Percentiles rank a stretch among this genome's conserved stretches.
Evolutionary conservation across 2,888 invertebrate species (phyloP).

Genomic region (Gasteruption jaculator): DNA sequence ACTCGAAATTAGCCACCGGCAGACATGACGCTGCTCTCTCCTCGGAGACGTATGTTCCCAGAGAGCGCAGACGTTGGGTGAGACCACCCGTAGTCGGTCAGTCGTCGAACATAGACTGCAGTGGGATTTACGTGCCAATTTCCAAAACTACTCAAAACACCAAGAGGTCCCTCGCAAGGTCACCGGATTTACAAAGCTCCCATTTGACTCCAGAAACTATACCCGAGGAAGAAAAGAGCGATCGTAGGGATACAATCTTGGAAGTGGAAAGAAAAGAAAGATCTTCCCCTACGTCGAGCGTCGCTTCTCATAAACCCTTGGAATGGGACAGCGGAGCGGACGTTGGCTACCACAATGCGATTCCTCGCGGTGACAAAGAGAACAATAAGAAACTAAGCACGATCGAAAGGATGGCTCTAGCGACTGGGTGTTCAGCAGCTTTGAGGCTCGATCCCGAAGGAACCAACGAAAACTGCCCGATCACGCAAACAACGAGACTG

Average conservation of each 20-base stretch:
- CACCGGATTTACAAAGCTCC: slow-evolving; percentile 33
- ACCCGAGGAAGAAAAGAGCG: slow-evolving; percentile 36
- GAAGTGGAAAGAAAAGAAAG: slow-evolving; percentile 48
- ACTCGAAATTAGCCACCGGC: slow-evolving; percentile 22
- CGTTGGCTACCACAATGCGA: slow-evolving; percentile 69
- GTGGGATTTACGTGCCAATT: slow-evolving; percentile 31
- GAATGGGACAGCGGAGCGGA: slow-evolving; percentile 89
- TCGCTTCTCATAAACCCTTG: slow-evolving; percentile 68
- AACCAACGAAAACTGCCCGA: slow-evolving; percentile 37
- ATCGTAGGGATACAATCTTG: slow-evolving; percentile 30
- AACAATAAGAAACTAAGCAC: slow-evolving; percentile 59
- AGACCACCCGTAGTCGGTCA: slow-evolving; percentile 50
- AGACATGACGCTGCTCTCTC: slow-evolving; percentile 31
- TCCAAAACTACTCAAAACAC: too few relatives aligned
- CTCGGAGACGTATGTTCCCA: slow-evolving; percentile 33
- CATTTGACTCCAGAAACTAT: slow-evolving; percentile 28
- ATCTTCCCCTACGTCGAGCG: slow-evolving; percentile 71
- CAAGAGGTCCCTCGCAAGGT: slow-evolving; percentile 27
- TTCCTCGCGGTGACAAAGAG: slow-evolving; percentile 40
- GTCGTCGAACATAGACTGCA: slow-evolving; percentile 32
- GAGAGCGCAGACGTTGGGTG: slow-evolving; percentile 44
- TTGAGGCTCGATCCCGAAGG: slow-evolving; percentile 53
- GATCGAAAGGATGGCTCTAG: slow-evolving; percentile 60
- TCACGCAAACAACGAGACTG: slow-evolving; percentile 17
- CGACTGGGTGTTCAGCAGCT: slow-evolving; percentile 47